Conservation (phyloP, 2,113 vertebrate species). For the Hemiprocne comata region DNA sequence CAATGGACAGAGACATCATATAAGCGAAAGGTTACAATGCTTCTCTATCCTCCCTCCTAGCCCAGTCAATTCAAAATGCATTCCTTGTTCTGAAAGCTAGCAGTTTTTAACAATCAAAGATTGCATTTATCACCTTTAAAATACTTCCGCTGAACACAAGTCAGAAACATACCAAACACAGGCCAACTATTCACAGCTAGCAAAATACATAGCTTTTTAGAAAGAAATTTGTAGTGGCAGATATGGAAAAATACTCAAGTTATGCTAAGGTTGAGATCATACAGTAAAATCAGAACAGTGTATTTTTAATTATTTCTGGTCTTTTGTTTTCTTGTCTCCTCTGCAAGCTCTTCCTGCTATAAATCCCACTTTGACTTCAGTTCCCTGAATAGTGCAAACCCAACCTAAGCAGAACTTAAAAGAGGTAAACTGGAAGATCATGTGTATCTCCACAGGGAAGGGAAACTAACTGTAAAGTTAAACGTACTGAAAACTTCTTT, state of each 20-base stretch:
- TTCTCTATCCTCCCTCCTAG: neutral
- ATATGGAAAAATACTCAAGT: neutral
- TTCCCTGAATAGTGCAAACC: neutral
- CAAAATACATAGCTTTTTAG: neutral
- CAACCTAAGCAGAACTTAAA: neutral
- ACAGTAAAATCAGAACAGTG: neutral
- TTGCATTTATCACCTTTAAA: neutral
- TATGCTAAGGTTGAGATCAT: neutral
- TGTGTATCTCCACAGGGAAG: accelerated
- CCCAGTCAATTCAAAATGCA: neutral
- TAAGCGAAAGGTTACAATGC: neutral
- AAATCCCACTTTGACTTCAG: neutral
- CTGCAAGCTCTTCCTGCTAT: neutral
- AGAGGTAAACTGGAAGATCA: neutral
- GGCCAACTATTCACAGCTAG: neutral
- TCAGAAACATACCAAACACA: neutral
- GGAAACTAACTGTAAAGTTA: neutral
- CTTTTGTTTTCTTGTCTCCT: neutral
- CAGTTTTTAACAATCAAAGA: neutral
- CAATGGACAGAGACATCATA: neutral
- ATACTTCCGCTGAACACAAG: neutral
- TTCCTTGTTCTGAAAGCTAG: neutral
- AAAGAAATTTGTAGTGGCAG: neutral
- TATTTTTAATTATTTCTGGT: neutral
- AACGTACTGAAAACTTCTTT: neutral